These are phyloP conservation scores for Ascidia mentula DNA, from an alignment of 23 tunicate species.

Conservation along the genomic window DNA sequence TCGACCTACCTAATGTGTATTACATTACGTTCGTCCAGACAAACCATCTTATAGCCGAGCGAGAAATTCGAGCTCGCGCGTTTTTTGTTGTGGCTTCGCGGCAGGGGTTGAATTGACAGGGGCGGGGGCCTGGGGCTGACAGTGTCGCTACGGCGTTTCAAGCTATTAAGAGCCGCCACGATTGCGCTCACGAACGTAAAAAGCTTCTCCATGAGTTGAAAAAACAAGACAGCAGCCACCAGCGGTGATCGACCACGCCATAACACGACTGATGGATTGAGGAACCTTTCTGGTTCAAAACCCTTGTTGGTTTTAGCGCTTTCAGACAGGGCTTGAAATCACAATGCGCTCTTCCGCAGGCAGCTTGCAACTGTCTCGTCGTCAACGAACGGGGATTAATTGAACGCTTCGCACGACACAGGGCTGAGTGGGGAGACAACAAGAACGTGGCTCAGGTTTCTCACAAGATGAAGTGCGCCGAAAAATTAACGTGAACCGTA, in stretches of 20 bases:
- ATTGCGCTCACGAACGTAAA: conserved; percentile 1
- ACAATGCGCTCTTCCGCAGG: neutral
- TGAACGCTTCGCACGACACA: conserved; percentile 6
- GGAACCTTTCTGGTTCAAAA: neutral
- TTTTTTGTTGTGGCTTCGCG: too few species aligned
- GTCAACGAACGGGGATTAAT: neutral
- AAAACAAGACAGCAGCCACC: neutral
- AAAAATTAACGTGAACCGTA: conserved; percentile 7
- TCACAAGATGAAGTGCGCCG: neutral
- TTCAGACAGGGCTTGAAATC: neutral
- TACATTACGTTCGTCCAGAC: too few species aligned
- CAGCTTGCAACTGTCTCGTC: conserved; percentile 5
- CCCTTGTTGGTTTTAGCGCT: neutral
- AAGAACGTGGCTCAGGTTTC: neutral
- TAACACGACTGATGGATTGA: neutral
- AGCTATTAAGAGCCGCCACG: too few species aligned
- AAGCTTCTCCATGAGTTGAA: neutral
- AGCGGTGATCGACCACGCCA: too few species aligned
- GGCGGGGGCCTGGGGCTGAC: too few species aligned
- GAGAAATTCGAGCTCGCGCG: too few species aligned
- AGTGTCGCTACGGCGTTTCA: too few species aligned
- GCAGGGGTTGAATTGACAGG: too few species aligned
- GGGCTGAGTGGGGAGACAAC: neutral
- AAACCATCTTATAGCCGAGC: too few species aligned
- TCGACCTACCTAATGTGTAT: too few species aligned